phyloP scores from a whole-genome alignment of 1,140 invertebrate genomes.

The Macrostomum lignano region DNA sequence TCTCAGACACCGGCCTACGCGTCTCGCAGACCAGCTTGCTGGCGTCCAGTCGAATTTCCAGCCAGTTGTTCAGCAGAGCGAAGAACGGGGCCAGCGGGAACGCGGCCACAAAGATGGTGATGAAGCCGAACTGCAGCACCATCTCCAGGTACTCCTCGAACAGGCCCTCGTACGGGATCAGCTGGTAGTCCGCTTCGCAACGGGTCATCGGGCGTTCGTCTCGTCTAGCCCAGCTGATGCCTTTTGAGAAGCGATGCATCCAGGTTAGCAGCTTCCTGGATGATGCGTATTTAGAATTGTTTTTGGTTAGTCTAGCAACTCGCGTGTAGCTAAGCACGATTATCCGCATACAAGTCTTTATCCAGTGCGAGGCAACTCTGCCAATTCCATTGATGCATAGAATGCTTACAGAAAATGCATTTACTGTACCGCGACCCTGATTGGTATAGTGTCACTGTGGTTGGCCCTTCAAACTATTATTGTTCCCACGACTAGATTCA shows the following conservation, averaged over 20 bases:
- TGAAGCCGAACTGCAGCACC: constrained; percentile 60
- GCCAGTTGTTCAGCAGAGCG: constrained; percentile 48
- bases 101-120: constrained; percentile 52
- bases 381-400: no score
- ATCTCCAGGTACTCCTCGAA: constrained; percentile 92
- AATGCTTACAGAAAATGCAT: no score
- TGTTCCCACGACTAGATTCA: no score
- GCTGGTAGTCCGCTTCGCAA: constrained; percentile 66
- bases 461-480: no score
- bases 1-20: constrained; percentile 39
- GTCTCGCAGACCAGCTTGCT: constrained; percentile 48
- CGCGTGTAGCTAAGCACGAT: no score
- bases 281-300: no score
- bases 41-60: constrained; percentile 51
- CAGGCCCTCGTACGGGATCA: constrained; percentile 60
- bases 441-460: no score
- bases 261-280: constrained; percentile 3
- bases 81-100: constrained; percentile 53
- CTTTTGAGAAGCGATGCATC: constrained; percentile 1
- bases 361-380: no score
- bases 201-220: constrained; percentile 32
- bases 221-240: no score
- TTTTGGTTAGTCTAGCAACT: no score
- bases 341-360: no score
- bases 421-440: no score